A percentile compares a stretch with the other conserved stretches of the same genome.
Evolutionary conservation across 2,113 vertebrate species (phyloP).

Genomic region (Sorex araneus): DNA sequence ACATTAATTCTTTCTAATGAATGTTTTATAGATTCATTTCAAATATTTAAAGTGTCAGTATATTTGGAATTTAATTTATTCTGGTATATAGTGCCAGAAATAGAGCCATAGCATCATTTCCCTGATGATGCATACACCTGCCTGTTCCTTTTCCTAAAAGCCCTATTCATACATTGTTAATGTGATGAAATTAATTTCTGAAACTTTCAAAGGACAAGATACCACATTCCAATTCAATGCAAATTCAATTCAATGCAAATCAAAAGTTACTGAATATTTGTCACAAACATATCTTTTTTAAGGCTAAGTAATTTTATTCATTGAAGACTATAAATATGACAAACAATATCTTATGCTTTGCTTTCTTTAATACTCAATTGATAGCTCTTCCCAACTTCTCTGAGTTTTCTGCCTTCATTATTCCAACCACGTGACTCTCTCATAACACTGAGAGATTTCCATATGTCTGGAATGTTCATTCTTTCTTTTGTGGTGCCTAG

Average conservation of each 20-base stretch:
- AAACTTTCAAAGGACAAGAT: not conserved
- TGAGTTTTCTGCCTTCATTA: not conserved
- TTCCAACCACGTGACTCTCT: rapidly evolving
- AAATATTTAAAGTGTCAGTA: not conserved
- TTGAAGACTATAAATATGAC: no score
- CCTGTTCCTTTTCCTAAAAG: not conserved
- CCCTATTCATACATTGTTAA: not conserved
- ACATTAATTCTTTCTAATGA: not conserved
- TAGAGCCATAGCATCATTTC: not conserved
- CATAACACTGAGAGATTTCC: not conserved
- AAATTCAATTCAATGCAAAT: not conserved
- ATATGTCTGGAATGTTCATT: no score
- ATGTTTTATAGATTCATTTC: not conserved
- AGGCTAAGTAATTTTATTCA: no score
- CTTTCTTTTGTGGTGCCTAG: no score
- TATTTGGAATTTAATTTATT: not conserved
- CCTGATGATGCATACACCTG: not conserved
- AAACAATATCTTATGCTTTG: not conserved
- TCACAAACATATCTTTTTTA: not conserved
- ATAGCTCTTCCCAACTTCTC: rapidly evolving
- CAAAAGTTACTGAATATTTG: not conserved
- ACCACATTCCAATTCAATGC: no score
- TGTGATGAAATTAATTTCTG: not conserved
- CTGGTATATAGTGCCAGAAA: not conserved
- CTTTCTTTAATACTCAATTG: not conserved